phyloP scores from a whole-genome alignment of 2,797 vertebrate genomes.

The Aphelocoma californica region DNA sequence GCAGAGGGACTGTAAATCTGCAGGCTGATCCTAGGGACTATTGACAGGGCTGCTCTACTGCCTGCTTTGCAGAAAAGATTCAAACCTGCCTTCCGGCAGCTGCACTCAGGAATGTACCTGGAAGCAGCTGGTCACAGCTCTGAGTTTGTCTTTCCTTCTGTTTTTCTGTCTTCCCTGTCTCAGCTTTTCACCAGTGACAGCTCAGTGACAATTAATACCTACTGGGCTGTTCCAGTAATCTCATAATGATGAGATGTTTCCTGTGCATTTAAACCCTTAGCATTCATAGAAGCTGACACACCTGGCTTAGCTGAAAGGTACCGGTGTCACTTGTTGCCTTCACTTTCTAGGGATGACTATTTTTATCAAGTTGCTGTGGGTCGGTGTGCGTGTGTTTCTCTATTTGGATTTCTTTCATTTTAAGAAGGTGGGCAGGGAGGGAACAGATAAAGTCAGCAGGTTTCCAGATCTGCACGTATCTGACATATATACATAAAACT shows the following conservation, averaged over 20 bases:
- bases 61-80: background rate
- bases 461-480: background rate
- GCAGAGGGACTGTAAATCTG: background rate
- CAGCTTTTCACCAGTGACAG: constrained; percentile 72
- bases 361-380: constrained; percentile 5
- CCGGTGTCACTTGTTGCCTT: constrained; percentile 23
- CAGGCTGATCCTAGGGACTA: background rate
- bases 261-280: constrained; percentile 60
- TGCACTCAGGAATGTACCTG: constrained; percentile 66
- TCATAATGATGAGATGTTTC: constrained; percentile 67
- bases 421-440: background rate
- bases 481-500: background rate
- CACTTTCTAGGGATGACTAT: constrained; percentile 62
- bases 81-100: constrained; percentile 50
- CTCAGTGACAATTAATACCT: constrained; percentile 74
- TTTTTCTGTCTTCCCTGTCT: background rate
- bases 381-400: background rate
- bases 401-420: constrained; percentile 12
- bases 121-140: constrained; percentile 40
- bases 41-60: background rate
- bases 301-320: constrained; percentile 51
- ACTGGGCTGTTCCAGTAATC: constrained; percentile 63
- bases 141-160: constrained; percentile 33
- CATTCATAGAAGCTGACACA: constrained; percentile 66
- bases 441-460: constrained; percentile 6